These are phyloP conservation scores for Antheraea pernyi DNA, from an alignment of 1,140 invertebrate genomes.

Conservation along the genomic window DNA sequence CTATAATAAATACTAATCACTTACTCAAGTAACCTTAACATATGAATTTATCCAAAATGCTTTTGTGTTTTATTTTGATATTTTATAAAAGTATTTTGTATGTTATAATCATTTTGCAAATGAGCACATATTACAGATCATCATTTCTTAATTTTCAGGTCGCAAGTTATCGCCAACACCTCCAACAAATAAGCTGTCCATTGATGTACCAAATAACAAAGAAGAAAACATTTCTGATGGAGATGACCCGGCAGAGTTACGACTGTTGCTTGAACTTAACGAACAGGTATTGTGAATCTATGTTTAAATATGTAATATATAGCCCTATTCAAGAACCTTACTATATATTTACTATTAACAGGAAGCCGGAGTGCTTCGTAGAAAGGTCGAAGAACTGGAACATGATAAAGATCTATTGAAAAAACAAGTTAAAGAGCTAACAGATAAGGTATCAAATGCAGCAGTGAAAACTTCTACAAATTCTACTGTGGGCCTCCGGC, in stretches of 20 bases:
- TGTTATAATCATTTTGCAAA: not conserved
- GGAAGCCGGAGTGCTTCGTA: slow-evolving; percentile 89
- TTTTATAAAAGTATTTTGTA: not conserved
- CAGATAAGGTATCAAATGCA: slow-evolving; percentile 82
- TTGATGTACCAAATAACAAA: slow-evolving; percentile 83
- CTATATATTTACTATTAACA: slow-evolving; percentile 45
- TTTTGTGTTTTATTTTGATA: not conserved
- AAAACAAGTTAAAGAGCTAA: slow-evolving; percentile 87
- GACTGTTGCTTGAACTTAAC: slow-evolving; percentile 91
- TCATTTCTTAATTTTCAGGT: slow-evolving; percentile 59
- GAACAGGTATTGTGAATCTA: slow-evolving; percentile 82
- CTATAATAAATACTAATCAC: slow-evolving; percentile 2
- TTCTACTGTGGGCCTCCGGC: slow-evolving; percentile 52
- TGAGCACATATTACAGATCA: not conserved
- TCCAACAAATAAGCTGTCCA: slow-evolving; percentile 81
- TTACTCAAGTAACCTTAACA: slow-evolving; percentile 2
- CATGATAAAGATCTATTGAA: slow-evolving; percentile 87
- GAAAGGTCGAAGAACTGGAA: slow-evolving; percentile 92
- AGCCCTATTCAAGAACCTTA: slow-evolving; percentile 1
- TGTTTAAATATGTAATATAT: slow-evolving; percentile 4
- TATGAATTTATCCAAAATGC: not conserved
- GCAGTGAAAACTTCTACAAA: slow-evolving; percentile 59
- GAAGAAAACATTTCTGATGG: slow-evolving; percentile 88
- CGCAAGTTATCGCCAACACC: slow-evolving; percentile 84
- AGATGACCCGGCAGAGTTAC: slow-evolving; percentile 87